Percentiles rank a stretch among this genome's conserved stretches.
Evolutionary conservation across 2,113 vertebrate species (phyloP).

Genomic region (Prietella phreatophila): DNA sequence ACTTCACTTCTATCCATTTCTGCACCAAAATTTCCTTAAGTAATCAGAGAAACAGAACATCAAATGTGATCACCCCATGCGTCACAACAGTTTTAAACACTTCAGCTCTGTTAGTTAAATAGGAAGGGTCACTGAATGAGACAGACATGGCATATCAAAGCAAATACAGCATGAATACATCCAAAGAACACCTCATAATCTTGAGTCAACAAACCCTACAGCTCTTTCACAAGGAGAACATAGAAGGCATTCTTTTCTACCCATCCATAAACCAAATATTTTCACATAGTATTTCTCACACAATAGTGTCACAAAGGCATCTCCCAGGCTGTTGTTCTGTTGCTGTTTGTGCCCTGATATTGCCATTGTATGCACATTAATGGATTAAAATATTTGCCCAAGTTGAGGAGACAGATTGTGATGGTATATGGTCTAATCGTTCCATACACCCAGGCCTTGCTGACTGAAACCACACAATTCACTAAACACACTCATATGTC

Average conservation of each 20-base stretch:
- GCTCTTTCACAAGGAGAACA: not conserved
- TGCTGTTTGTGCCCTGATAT: not conserved
- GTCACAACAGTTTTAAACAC: not conserved
- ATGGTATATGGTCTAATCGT: not conserved
- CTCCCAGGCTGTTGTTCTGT: not conserved
- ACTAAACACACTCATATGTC: not conserved
- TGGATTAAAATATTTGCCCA: not conserved
- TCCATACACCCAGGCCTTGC: not conserved
- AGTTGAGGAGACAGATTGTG: not conserved
- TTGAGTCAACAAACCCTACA: conserved; percentile 26
- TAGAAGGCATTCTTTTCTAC: not conserved
- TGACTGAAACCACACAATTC: not conserved
- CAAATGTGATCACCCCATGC: not conserved
- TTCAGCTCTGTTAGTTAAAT: not conserved
- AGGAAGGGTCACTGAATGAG: not conserved
- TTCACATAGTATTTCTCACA: not conserved
- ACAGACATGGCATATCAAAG: not conserved
- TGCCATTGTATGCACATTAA: not conserved
- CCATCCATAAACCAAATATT: not conserved
- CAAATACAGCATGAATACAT: not conserved
- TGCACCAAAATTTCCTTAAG: too few species aligned
- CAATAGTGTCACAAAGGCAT: not conserved
- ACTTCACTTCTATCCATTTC: not conserved
- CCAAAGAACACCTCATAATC: not conserved
- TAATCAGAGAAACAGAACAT: not conserved